Evolutionary conservation across 2,113 vertebrate species (phyloP).

Genomic region (Suricata suricatta): DNA sequence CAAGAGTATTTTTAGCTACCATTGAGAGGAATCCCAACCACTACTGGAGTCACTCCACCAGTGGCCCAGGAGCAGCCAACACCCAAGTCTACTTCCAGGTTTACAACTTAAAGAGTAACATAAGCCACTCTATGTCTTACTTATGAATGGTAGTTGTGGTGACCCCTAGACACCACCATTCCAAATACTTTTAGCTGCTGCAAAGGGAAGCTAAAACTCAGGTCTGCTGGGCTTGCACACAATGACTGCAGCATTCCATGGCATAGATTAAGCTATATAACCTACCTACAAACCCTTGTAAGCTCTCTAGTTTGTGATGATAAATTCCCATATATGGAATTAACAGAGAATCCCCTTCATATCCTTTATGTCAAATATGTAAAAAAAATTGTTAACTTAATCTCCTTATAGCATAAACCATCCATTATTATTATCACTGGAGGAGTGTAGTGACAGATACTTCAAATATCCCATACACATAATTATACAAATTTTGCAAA

Average conservation of each 20-base stretch:
- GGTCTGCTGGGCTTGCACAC: not conserved
- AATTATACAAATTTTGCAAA: not conserved
- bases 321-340: not conserved
- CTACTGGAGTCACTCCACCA: not conserved
- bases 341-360: not conserved
- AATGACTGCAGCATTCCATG: not conserved
- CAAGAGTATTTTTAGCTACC: not conserved
- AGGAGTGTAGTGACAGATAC: not conserved
- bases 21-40: not conserved
- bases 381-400: conserved; percentile 39
- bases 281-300: not conserved
- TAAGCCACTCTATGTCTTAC: not conserved
- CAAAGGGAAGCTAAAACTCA: not conserved
- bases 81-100: not conserved
- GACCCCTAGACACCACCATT: not conserved
- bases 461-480: not conserved
- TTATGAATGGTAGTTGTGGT: not conserved
- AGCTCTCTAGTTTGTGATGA: not conserved
- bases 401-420: not conserved
- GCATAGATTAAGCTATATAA: not conserved
- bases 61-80: not conserved
- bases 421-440: not conserved
- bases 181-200: not conserved
- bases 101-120: not conserved
- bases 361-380: not conserved